Evolutionary conservation across 2,888 invertebrate genomes (phyloP).

Genomic region (Acanthacorydalis orientalis): DNA sequence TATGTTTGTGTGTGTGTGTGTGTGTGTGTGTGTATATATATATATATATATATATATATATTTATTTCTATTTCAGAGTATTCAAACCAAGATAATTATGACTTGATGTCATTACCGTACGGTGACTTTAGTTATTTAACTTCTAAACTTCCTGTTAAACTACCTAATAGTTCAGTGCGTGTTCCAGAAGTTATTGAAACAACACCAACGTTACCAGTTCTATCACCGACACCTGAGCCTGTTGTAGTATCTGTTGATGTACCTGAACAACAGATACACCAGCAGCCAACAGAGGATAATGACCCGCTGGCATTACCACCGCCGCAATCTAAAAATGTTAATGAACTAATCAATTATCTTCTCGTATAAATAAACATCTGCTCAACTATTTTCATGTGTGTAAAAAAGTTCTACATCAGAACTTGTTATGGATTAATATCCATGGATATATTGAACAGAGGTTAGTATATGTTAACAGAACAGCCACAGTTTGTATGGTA

Average conservation of each 20-base stretch:
- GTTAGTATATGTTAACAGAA: no score
- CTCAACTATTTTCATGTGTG: no score
- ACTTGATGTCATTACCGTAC: conserved; percentile 1
- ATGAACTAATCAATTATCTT: neutral
- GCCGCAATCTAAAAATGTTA: neutral
- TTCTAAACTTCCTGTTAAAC: neutral
- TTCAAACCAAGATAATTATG: neutral
- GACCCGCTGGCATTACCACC: neutral
- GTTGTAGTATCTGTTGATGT: neutral
- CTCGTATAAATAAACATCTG: no score
- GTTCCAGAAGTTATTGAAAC: neutral
- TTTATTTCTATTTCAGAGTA: no score
- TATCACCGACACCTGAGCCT: neutral
- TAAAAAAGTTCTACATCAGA: no score
- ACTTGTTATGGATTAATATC: no score
- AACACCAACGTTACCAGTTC: neutral
- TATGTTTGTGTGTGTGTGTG: no score
- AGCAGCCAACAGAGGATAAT: neutral
- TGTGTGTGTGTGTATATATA: no score
- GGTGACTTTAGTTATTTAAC: conserved; percentile 6
- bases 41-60: no score
- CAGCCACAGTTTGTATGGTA: no score
- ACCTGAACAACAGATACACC: neutral
- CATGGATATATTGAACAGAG: no score
- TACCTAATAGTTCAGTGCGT: neutral